Base-by-base conservation (phyloP, 1,140 invertebrate species). In the Trissolcus basalis region DNA sequence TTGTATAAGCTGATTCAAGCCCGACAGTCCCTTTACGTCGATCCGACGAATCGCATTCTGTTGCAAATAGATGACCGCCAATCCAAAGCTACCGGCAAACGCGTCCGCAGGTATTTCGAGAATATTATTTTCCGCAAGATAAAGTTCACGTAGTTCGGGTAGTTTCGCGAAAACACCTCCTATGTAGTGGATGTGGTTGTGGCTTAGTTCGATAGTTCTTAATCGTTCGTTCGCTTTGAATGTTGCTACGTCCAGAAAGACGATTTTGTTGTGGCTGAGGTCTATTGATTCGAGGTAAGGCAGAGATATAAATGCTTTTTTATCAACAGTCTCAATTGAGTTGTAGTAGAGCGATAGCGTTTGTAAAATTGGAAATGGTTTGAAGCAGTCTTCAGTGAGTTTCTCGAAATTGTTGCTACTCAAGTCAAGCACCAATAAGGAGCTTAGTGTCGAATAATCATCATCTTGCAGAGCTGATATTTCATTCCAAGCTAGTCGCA, bases 41-140 rank as follows among this genome's bases (percentile, higher is more conserved):
- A 97, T 92, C 71, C 91, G 89, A 32, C 92, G 88, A 33, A 97
- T 93, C 6, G 95, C 94, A 85, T 97, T 97, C 64, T 95, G 93
- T 83, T 97, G 94, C 48, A 97, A 87, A 85, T 97, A 95, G 35
- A 97, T 92, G 41, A 97, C 94, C 6, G 92, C 92, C 16, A 97
- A 87, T 45, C 92, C 91, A 0, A 89, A 83, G 0, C 94, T 94
- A 60, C 95, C 95, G 1, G 90, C 90, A 84, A 97, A 97, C 16
- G 95, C 93, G 68, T 96, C 93, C 5, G 92, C 91, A 0, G 93
- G 92, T 77, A 97, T 91, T 85, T 96, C 94, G 5, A 96, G 85
- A 49, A 97, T 94, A 85, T 97, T 97, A 83, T 97, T 97, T 83
- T 96, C 94, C 0, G 94, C 93, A 5, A 97, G 87, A 83, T 96